Evolutionary conservation across 2,113 vertebrate genomes (phyloP).

Genomic region (Festucalex cinctus): DNA sequence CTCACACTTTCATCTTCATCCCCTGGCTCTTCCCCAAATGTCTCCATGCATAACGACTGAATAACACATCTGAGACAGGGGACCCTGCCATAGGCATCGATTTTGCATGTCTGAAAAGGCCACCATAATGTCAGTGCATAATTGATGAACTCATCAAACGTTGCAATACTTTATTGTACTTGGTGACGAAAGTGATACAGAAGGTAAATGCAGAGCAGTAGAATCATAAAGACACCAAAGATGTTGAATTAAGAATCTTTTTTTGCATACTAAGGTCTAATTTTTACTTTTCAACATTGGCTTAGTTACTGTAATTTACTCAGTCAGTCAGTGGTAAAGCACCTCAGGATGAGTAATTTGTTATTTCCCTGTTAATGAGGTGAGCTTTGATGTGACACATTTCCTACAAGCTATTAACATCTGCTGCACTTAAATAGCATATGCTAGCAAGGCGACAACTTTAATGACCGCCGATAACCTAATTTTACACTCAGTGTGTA

Average conservation of each 20-base stretch:
- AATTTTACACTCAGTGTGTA: slow-evolving; percentile 32
- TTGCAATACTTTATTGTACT: slow-evolving; percentile 44
- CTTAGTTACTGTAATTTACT: not conserved
- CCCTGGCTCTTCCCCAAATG: slow-evolving; percentile 71
- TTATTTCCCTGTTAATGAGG: slow-evolving; percentile 44
- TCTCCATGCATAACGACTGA: slow-evolving; percentile 59
- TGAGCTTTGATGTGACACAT: slow-evolving; percentile 69
- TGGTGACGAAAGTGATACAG: slow-evolving; percentile 13
- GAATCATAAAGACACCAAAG: slow-evolving; percentile 6
- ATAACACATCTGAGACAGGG: slow-evolving; percentile 61
- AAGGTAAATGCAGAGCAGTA: slow-evolving; percentile 1
- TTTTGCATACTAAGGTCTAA: slow-evolving; percentile 2
- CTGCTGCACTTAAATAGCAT: slow-evolving; percentile 63
- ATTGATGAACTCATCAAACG: slow-evolving; percentile 56
- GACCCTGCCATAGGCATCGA: slow-evolving; percentile 49
- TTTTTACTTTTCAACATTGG: not conserved
- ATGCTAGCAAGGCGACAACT: slow-evolving; percentile 44
- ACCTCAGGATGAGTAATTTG: slow-evolving; percentile 31
- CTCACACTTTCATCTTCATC: slow-evolving; percentile 75
- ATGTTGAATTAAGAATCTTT: slow-evolving; percentile 14
- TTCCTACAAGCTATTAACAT: slow-evolving; percentile 67
- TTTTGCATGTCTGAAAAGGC: slow-evolving; percentile 62
- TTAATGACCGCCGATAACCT: slow-evolving; percentile 23
- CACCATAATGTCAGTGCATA: slow-evolving; percentile 56
- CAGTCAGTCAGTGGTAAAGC: not conserved